These are phyloP conservation scores for Mallotus villosus DNA, from an alignment of 2,797 vertebrate genomes.

Conservation along the genomic window DNA sequence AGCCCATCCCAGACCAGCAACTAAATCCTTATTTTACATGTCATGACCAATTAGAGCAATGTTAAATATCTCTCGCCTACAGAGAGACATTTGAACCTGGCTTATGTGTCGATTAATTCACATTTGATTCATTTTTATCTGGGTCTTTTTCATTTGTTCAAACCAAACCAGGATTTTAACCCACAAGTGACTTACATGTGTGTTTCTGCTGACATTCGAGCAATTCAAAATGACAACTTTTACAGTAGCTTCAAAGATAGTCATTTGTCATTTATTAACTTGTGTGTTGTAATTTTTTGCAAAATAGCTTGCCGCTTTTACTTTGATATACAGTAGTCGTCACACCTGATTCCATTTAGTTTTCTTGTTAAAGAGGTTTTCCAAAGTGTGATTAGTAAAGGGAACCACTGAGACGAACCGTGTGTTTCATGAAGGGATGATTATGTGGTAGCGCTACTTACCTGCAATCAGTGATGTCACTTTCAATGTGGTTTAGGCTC, in stretches of 20 bases:
- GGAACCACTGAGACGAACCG: constrained; percentile 32
- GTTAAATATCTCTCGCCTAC: constrained; percentile 42
- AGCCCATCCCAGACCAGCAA: constrained; percentile 40
- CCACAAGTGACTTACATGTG: neutral
- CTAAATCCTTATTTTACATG: constrained; percentile 70
- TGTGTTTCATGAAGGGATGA: constrained; percentile 52
- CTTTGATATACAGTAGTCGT: neutral
- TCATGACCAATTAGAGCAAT: constrained; percentile 69
- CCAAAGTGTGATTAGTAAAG: constrained; percentile 31
- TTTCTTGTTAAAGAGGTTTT: constrained; percentile 31
- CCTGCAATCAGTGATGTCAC: constrained; percentile 67
- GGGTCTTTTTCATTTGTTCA: neutral
- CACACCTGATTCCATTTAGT: constrained; percentile 6
- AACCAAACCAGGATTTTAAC: neutral
- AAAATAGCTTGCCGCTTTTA: neutral
- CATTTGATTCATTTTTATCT: too few species aligned
- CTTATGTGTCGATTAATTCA: neutral
- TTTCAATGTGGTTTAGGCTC: constrained; percentile 59
- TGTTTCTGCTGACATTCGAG: neutral
- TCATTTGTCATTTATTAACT: neutral
- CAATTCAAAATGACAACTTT: neutral
- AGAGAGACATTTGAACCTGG: constrained; percentile 25
- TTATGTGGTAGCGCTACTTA: constrained; percentile 61
- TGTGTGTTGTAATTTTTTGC: neutral
- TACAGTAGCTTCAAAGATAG: neutral